Evolutionary conservation across 2,888 invertebrate species (phyloP), one percentile per base, ranked within the genome.

Genomic region (Andrena flavipes): DNA sequence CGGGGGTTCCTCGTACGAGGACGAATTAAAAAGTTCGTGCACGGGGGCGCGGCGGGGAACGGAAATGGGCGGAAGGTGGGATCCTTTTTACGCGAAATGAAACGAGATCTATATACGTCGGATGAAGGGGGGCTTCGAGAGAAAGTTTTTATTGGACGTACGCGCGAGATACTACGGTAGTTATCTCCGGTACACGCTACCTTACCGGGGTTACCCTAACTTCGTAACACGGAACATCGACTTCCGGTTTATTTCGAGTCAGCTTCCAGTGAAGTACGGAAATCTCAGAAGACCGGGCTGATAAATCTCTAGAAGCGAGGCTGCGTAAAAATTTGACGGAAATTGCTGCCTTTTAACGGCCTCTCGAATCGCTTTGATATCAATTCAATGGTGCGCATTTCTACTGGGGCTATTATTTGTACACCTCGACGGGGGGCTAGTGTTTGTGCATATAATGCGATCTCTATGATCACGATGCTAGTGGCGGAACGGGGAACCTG

Each of bases 141-240:
- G 72, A 80, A 88, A 89, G 85, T 88, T 88, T 88, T 89, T 88
- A 89, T 88, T 89, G 87, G 79, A 83, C 71, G 67, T 80, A 80
- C 65, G 83, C 64, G 72, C 80, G 67, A 76, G 82, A 77, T 85
- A 86, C 72, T 67, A 67, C 70, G 77, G 64, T 87, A 81, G 86
- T 87, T 88, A 88, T 89, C 85, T 76, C 59, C 67, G 72, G 74
- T 78, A 76, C 74, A 56, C 65, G 83, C 20, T 54, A 42, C 54
- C 74, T 74, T 74, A 71, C 73, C 64, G 35, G 67, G 63, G 60
- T 65, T 79, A 70, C 60, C 65, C 70, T 33, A 49, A 77, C 23
- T 84, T 72, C 72, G 63, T 56, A 82, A 82, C 71, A 64, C 48
- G 70, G 65, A 30, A 68, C 73, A 77, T 84, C 85, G 74, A 78